Percentiles rank a stretch among this genome's conserved stretches.
Conservation (phyloP, 2,797 vertebrate species). For the Coregonus suidteri region DNA sequence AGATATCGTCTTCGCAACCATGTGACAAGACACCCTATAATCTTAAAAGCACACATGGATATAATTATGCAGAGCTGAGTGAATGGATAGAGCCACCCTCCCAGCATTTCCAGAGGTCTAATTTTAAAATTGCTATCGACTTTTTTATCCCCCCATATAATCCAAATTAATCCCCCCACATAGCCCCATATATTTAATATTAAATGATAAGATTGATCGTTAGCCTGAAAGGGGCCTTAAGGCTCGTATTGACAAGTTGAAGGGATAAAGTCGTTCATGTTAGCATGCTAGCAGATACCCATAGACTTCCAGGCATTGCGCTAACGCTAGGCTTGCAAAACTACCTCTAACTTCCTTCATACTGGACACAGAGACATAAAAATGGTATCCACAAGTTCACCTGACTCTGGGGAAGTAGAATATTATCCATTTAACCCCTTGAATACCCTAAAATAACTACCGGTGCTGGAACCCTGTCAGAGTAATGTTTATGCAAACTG, state of each 20-base stretch:
- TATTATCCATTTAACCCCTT: background rate
- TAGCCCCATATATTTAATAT: slow-evolving; percentile 11
- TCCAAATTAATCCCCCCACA: background rate
- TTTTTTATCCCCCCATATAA: background rate
- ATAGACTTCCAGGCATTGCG: too few relatives aligned
- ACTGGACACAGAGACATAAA: too few relatives aligned
- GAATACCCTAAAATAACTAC: slow-evolving; percentile 16
- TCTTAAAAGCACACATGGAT: background rate
- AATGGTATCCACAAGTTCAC: too few relatives aligned
- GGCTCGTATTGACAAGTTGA: slow-evolving; percentile 36
- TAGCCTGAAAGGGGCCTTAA: slow-evolving; percentile 12
- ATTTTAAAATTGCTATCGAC: slow-evolving; percentile 28
- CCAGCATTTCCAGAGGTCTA: background rate
- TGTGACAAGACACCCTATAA: too few relatives aligned
- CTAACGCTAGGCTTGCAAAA: too few relatives aligned
- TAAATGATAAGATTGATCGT: slow-evolving; percentile 33
- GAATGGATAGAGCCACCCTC: background rate
- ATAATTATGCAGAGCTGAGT: background rate
- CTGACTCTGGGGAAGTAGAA: too few relatives aligned
- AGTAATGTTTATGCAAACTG: background rate
- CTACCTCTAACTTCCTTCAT: too few relatives aligned
- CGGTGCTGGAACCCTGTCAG: background rate
- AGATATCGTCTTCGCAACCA: background rate
- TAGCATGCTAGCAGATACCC: background rate
- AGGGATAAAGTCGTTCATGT: slow-evolving; percentile 14